Percentiles rank a stretch among this genome's conserved stretches.
phyloP scores from a whole-genome alignment of 2,888 invertebrate genomes.

The Eupithecia centaureata region DNA sequence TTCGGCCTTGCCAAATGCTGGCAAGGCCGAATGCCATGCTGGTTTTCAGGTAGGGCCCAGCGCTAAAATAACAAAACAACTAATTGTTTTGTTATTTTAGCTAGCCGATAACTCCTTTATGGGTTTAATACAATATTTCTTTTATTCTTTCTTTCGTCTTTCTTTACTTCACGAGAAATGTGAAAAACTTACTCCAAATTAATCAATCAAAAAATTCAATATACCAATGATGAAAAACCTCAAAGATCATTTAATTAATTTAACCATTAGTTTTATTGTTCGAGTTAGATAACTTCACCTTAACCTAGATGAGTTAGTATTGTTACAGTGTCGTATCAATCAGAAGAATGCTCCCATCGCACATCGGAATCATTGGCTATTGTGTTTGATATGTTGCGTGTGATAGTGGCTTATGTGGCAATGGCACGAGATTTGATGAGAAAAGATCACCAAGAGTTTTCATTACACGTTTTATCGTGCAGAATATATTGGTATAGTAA shows the following conservation, averaged over 20 bases:
- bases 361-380: conserved; percentile 71
- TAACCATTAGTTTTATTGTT: conserved; percentile 52
- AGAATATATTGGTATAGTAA: neutral
- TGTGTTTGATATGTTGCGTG: conserved; percentile 62
- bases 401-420: conserved; percentile 45
- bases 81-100: too few species aligned
- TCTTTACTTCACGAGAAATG: too few species aligned
- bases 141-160: too few species aligned
- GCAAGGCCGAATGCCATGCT: too few species aligned
- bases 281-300: conserved; percentile 47
- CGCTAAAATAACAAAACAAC: too few species aligned
- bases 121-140: too few species aligned
- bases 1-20: too few species aligned
- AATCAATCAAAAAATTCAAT: conserved; percentile 14
- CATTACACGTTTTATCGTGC: neutral
- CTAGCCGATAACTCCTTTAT: too few species aligned
- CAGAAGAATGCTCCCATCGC: conserved; percentile 67
- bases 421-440: conserved; percentile 14
- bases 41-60: too few species aligned
- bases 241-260: conserved; percentile 37
- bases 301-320: conserved; percentile 67
- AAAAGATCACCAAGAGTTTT: conserved; percentile 6
- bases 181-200: neutral
- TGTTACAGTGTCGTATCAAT: conserved; percentile 73
- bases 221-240: conserved; percentile 8